These are phyloP conservation scores for Hetaerina americana DNA, from an alignment of 1,140 invertebrate genomes.

Conservation along the genomic window DNA sequence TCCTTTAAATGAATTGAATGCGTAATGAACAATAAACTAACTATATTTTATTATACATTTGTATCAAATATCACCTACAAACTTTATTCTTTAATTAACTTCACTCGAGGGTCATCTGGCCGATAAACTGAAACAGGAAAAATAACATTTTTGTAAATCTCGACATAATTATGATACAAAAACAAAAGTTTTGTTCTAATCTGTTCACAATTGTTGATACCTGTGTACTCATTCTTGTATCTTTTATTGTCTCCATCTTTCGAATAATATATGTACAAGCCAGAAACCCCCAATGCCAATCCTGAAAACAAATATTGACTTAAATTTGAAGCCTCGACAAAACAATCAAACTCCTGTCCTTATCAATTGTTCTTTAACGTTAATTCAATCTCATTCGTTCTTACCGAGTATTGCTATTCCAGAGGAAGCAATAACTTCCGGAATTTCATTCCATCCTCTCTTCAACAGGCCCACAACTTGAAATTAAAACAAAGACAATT, in stretches of 20 bases:
- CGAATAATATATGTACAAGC: slow-evolving; percentile 33
- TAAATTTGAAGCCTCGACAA: too few relatives aligned
- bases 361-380: background rate
- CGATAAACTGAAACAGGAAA: background rate
- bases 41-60: too few relatives aligned
- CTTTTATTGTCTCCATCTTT: slow-evolving; percentile 47
- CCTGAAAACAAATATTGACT: slow-evolving; percentile 20
- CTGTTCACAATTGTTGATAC: slow-evolving; percentile 23
- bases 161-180: background rate
- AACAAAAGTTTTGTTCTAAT: background rate
- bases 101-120: background rate
- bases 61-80: too few relatives aligned
- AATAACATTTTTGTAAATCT: background rate
- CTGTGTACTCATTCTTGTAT: slow-evolving; percentile 44
- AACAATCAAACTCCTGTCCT: too few relatives aligned
- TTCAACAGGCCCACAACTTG: slow-evolving; percentile 28
- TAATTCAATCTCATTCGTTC: slow-evolving; percentile 19
- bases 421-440: slow-evolving; percentile 42
- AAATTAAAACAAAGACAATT: slow-evolving; percentile 14
- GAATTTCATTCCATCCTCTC: slow-evolving; percentile 48
- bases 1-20: too few relatives aligned
- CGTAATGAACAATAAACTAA: too few relatives aligned
- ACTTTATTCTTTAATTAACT: background rate
- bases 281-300: slow-evolving; percentile 29
- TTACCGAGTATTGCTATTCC: slow-evolving; percentile 36